Conservation (phyloP, 2,113 vertebrate species). For the Oenanthe melanoleuca region DNA sequence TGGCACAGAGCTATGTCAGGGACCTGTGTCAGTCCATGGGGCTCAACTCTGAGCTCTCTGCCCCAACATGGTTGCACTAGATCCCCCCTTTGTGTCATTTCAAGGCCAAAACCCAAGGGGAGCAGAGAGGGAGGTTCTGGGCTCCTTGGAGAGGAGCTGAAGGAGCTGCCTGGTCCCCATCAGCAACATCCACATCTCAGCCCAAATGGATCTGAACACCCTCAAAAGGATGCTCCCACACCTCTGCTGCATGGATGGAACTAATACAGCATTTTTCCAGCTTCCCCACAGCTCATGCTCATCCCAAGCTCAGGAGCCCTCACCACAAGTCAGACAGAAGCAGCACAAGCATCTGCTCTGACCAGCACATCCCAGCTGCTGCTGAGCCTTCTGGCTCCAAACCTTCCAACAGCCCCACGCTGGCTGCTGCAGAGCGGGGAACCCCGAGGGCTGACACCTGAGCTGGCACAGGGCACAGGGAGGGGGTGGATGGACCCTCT, state of each 20-base stretch:
- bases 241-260: background rate
- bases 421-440: background rate
- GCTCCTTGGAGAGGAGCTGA: background rate
- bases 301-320: background rate
- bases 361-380: background rate
- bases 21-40: no score
- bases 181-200: background rate
- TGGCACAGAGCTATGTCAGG: background rate
- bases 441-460: background rate
- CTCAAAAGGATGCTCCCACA: background rate
- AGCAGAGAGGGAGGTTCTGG: background rate
- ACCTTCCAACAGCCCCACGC: background rate
- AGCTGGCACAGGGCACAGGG: background rate
- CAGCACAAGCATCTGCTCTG: background rate
- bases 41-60: background rate
- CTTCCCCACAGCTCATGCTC: background rate
- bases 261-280: background rate
- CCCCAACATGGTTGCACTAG: fast-evolving
- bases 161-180: background rate
- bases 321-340: background rate
- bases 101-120: background rate
- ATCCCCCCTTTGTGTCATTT: background rate
- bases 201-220: fast-evolving
- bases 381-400: background rate
- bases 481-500: background rate